These are phyloP conservation scores for Microctonus hyperodae DNA, from an alignment of 2,888 invertebrate genomes.

Conservation along the genomic window DNA sequence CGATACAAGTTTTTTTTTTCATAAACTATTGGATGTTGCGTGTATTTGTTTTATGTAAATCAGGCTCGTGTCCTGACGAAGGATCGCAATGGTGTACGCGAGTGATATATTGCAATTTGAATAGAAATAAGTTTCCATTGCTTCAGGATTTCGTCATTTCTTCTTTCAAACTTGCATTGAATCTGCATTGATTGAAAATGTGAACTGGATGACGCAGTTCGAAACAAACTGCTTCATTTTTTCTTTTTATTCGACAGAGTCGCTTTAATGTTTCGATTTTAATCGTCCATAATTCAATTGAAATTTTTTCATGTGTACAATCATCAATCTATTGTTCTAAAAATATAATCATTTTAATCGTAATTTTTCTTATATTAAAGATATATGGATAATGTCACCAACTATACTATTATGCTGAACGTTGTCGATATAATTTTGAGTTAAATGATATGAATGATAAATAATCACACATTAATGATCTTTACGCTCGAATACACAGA, in stretches of 20 bases:
- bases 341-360: too few relatives aligned
- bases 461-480: conserved; percentile 18
- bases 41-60: conserved; percentile 1
- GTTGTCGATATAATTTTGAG: background rate
- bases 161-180: conserved; percentile 33
- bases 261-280: background rate
- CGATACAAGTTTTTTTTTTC: too few relatives aligned
- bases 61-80: background rate
- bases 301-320: too few relatives aligned
- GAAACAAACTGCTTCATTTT: background rate
- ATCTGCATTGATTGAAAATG: background rate
- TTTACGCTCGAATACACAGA: conserved; percentile 36
- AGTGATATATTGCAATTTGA: background rate
- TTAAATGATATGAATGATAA: background rate
- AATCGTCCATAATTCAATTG: too few relatives aligned
- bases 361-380: too few relatives aligned
- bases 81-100: background rate
- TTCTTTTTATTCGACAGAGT: background rate
- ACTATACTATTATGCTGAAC: background rate
- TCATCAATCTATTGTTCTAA: too few relatives aligned
- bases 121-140: conserved; percentile 26
- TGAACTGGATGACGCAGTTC: background rate
- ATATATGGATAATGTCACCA: too few relatives aligned
- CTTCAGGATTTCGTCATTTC: conserved; percentile 33
- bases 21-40: conserved; percentile 14